These are phyloP conservation scores for Magallana angulata DNA, from an alignment of 1,140 invertebrate species.

Conservation along the genomic window DNA sequence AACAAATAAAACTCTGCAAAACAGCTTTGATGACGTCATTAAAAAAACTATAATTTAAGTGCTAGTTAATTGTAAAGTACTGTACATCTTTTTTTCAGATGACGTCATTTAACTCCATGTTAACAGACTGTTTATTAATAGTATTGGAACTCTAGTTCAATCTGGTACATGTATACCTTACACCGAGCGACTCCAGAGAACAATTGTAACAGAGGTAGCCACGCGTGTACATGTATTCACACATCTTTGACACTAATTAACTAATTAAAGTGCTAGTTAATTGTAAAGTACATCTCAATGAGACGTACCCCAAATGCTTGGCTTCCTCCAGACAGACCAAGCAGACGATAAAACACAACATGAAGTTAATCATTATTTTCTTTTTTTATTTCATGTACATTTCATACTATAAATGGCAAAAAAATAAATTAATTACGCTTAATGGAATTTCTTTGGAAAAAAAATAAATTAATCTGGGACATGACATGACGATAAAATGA, in stretches of 20 bases:
- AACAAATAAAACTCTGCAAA: too few relatives aligned
- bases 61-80: too few relatives aligned
- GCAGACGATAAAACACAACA: not conserved
- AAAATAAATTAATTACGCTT: conserved; percentile 27
- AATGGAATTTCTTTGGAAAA: conserved; percentile 30
- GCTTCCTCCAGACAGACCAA: not conserved
- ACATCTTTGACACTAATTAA: not conserved
- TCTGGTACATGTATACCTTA: too few relatives aligned
- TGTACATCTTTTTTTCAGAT: too few relatives aligned
- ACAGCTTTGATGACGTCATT: too few relatives aligned
- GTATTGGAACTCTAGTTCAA: too few relatives aligned
- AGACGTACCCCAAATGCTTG: not conserved
- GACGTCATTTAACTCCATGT: too few relatives aligned
- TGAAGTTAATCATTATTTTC: not conserved
- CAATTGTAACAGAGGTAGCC: not conserved
- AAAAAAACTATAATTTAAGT: too few relatives aligned
- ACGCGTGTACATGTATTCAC: not conserved
- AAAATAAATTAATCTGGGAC: conserved; percentile 28
- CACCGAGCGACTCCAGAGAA: too few relatives aligned
- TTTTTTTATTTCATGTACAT: conserved; percentile 10
- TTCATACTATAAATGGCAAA: conserved; percentile 4
- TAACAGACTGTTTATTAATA: too few relatives aligned
- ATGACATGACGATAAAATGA: not conserved
- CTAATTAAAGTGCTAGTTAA: not conserved
- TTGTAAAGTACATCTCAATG: not conserved